Evolutionary conservation across 2,797 vertebrate genomes (phyloP), one percentile per base, ranked within the genome.

Genomic region (Coracias cyanogaster): DNA sequence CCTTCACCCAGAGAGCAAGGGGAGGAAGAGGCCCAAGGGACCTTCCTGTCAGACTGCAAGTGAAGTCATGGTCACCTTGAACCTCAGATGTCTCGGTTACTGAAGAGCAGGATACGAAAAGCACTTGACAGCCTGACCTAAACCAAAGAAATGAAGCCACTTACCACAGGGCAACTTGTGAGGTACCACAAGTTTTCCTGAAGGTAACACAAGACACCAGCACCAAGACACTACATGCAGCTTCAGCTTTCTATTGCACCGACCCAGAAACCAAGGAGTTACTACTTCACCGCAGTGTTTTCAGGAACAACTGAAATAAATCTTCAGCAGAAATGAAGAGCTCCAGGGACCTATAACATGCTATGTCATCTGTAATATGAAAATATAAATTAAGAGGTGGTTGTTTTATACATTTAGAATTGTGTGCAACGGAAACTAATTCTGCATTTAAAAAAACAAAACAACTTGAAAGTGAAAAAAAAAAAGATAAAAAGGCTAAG

Each of bases 361-460:
- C 70, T 54, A 80, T 19, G 18, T 45, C 78, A 95, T 51, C 81
- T 86, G 31, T n/a, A 93, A 91, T 39, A 78, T 15, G 31, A 90
- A 94, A 92, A 97, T 24, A 41, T 69, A 82, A 86, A 82, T 84
- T 74, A 84, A 91, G 33, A 31, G 48, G 91, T 64, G 12, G 52
- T 43, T 88, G 37, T 0, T 52, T 92, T 94, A 88, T 60, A 89
- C 62, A 60, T 82, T 79, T 74, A 61, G 45, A 91, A 81, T 45
- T 57, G 33, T 19, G 15, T 58, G 51, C 12, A 79, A 46, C 9
- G 43, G 58, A 93, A 95, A 86, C 18, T 37, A 49, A 52, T 58
- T 54, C 57, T 89, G 74, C 29, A 52, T 60, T 81, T 11, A 3
- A 64, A 60, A 76, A 54, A 57, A 12, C 58, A 73, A 57, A 3